A percentile compares a stretch with the other conserved stretches of the same genome.
These are phyloP conservation scores for Scaptomyza pallida DNA, from an alignment of 1,140 invertebrate species.

Conservation along the genomic window DNA sequence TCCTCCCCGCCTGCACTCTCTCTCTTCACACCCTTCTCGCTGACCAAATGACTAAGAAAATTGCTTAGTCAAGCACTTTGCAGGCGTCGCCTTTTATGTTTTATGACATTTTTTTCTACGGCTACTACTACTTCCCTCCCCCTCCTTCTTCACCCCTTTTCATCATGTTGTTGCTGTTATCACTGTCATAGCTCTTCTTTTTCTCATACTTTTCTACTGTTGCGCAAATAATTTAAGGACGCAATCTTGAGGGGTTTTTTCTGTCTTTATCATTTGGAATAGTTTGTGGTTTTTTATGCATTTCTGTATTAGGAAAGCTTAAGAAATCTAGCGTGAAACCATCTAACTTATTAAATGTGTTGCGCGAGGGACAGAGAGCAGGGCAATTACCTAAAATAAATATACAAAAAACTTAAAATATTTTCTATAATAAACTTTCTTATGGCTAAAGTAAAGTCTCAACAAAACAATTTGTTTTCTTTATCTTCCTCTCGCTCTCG, in stretches of 20 bases:
- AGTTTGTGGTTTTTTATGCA: neutral
- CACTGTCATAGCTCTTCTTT: constrained; percentile 27
- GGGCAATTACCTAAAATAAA: neutral
- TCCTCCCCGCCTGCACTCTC: neutral
- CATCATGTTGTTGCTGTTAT: constrained; percentile 30
- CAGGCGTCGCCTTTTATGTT: constrained; percentile 72
- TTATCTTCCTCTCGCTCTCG: no score
- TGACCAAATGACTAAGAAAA: constrained; percentile 72
- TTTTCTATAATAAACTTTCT: no score
- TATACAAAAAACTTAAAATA: neutral
- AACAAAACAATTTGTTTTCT: no score
- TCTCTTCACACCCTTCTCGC: constrained; percentile 4
- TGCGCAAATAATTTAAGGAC: neutral
- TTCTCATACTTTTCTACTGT: neutral
- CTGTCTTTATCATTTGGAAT: neutral
- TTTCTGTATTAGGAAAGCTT: neutral
- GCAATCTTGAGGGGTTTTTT: no score
- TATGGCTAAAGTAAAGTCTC: no score
- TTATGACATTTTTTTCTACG: constrained; percentile 63
- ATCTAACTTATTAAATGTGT: constrained; percentile 11
- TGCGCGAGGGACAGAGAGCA: neutral
- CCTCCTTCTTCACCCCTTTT: neutral
- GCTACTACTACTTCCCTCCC: constrained; percentile 1
- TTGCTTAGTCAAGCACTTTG: constrained; percentile 73
- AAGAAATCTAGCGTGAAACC: constrained; percentile 8